These are phyloP conservation scores for Neosilurus hyrtlii DNA, from an alignment of 2,797 vertebrate species.

Conservation along the genomic window DNA sequence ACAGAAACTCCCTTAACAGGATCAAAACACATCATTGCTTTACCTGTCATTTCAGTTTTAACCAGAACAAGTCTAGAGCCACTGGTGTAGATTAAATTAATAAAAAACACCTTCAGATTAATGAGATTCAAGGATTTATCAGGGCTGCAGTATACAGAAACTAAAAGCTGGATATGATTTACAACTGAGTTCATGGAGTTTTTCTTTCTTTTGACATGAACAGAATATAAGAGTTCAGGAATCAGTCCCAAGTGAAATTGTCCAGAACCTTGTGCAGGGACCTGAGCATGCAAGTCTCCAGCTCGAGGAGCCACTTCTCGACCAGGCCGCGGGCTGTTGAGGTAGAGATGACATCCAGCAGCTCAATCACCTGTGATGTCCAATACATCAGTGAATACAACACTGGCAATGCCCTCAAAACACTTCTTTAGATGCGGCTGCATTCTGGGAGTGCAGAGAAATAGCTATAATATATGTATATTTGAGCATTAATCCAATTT, in stretches of 20 bases:
- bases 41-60: not conserved
- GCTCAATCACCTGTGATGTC: constrained; percentile 83
- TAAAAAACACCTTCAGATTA: not conserved
- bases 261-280: constrained; percentile 83
- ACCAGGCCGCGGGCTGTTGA: constrained; percentile 85
- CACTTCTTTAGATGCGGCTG: constrained; percentile 84
- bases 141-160: not conserved
- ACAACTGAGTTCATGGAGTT: not conserved
- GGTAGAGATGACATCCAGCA: constrained; percentile 82
- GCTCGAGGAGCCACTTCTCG: constrained; percentile 87
- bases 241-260: not conserved
- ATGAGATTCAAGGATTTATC: not conserved
- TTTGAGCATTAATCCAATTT: not conserved
- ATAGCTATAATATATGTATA: not conserved
- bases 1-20: too few relatives aligned
- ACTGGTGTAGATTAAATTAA: not conserved
- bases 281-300: constrained; percentile 79
- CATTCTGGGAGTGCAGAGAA: constrained; percentile 67
- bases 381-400: constrained; percentile 82
- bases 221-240: not conserved
- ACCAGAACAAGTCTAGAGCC: not conserved
- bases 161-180: not conserved
- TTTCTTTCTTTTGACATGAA: not conserved
- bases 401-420: constrained; percentile 81
- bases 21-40: not conserved